Evolutionary conservation across 2,797 vertebrate species (phyloP).

Genomic region (Eulemur rubriventer): DNA sequence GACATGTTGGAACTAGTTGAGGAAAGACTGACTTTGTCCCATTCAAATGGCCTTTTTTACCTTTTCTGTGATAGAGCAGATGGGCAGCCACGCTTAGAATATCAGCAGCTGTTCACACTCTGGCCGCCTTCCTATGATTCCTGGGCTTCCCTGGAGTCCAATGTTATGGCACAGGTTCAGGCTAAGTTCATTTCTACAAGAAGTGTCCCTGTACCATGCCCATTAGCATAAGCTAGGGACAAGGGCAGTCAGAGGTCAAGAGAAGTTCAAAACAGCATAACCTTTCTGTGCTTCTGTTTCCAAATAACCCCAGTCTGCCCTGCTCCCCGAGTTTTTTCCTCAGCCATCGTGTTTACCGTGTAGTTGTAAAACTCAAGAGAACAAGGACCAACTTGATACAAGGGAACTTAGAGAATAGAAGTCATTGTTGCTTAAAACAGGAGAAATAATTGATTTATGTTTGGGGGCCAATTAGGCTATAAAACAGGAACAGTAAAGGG

Average conservation of each 20-base stretch:
- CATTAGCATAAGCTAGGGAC: slow-evolving; percentile 83
- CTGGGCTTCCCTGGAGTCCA: slow-evolving; percentile 83
- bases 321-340: slow-evolving; percentile 77
- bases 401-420: slow-evolving; percentile 90
- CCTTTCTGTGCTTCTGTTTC: slow-evolving; percentile 85
- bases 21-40: slow-evolving; percentile 25
- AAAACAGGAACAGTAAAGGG: slow-evolving; percentile 89
- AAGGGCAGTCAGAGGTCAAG: slow-evolving; percentile 92
- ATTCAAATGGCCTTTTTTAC: not conserved
- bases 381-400: slow-evolving; percentile 87
- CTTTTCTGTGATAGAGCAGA: slow-evolving; percentile 41
- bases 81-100: slow-evolving; percentile 51
- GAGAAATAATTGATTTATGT: slow-evolving; percentile 94
- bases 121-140: slow-evolving; percentile 48
- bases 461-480: slow-evolving; percentile 91
- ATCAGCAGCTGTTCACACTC: slow-evolving; percentile 50
- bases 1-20: slow-evolving; percentile 33
- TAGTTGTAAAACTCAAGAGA: slow-evolving; percentile 89
- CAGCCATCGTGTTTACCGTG: slow-evolving; percentile 78
- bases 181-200: slow-evolving; percentile 92
- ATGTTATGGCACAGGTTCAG: slow-evolving; percentile 94
- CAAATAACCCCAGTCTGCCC: slow-evolving; percentile 81
- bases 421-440: slow-evolving; percentile 90
- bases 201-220: slow-evolving; percentile 70
- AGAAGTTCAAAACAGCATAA: slow-evolving; percentile 92